Base-by-base conservation (phyloP, 2,888 invertebrate species). In the Exephanes ischioxanthus region DNA sequence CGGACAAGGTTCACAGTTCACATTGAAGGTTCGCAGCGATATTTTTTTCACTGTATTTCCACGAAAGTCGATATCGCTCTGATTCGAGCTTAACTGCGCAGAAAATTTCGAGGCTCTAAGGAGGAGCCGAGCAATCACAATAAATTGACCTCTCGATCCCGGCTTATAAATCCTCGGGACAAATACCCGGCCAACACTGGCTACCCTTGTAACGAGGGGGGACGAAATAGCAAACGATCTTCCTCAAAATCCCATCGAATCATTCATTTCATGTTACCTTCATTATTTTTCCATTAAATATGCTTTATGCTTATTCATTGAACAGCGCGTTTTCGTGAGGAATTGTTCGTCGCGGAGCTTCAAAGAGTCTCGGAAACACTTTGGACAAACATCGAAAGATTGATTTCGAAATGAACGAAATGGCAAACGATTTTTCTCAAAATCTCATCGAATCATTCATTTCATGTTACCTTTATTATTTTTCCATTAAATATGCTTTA, bases 131-230 rank as follows among this genome's bases (percentile, higher is more conserved):
- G 22, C 26, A 14, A 63, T 63, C 30, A 6, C 51, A 7, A 70
- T 51, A 70, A 51, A 70, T 70, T 70, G 51, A 68, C 26, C 68
- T 45, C 22, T 6, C 5, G 26, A 30, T 51, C 70, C 70, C 22
- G 1, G 51, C 67, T 41, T 41, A 9, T 51, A 30, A 53, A 51
- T 70, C 30, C 7, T 26, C 30, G 9, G n/a, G 14, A n/a, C n/a
- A 30, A 26, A 70, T 51, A 51, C 5, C 30, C 9, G 16, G n/a
- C 63, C 3, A 14, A 45, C 14, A 58, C 16, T 5, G 30, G 33
- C 14, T n/a, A 30, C 16, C 30, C 14, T 63, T 14, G 6, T 63
- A 61, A 26, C 2, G 30, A 61, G 7, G 5, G 3, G 26, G 22
- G 4, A 58, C 3, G 14, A 58, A 26, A 11, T 14, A 4, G n/a